Percentiles rank a stretch among this genome's conserved stretches.
Evolutionary conservation across 92 coral and sea anemone species (phyloP).

Genomic region (Epizoanthus rinbou): DNA sequence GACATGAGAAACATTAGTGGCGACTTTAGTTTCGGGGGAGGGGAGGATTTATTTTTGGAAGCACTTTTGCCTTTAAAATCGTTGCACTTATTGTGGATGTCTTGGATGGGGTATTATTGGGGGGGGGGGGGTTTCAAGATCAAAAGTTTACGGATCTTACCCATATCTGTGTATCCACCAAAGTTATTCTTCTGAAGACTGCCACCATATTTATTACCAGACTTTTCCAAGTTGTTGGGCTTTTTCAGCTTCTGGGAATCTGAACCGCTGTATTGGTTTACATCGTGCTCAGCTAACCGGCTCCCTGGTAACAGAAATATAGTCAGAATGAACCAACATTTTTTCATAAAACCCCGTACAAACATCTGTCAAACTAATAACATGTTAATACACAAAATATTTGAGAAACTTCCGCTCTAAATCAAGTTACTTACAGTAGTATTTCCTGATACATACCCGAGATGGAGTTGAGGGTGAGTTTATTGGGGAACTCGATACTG

Average conservation of each 20-base stretch:
- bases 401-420: no score
- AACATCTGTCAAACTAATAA: no score
- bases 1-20: no score
- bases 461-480: slow-evolving; percentile 64
- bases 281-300: slow-evolving; percentile 34
- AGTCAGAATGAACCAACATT: no score
- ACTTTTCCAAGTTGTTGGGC: slow-evolving; percentile 39
- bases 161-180: slow-evolving; percentile 39
- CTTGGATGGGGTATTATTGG: no score
- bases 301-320: slow-evolving; percentile 20
- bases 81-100: no score
- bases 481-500: slow-evolving; percentile 77
- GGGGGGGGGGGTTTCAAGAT: no score
- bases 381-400: no score
- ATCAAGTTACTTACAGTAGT: background rate
- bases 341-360: no score
- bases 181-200: slow-evolving; percentile 42
- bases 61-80: no score
- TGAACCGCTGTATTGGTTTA: slow-evolving; percentile 12
- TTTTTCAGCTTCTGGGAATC: slow-evolving; percentile 34
- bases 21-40: no score
- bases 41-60: no score
- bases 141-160: background rate
- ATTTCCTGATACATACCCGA: slow-evolving; percentile 55
- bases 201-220: slow-evolving; percentile 24